A percentile compares a stretch with the other conserved stretches of the same genome.
Conservation (phyloP, 2,113 vertebrate species). For the Tetrao urogallus region DNA sequence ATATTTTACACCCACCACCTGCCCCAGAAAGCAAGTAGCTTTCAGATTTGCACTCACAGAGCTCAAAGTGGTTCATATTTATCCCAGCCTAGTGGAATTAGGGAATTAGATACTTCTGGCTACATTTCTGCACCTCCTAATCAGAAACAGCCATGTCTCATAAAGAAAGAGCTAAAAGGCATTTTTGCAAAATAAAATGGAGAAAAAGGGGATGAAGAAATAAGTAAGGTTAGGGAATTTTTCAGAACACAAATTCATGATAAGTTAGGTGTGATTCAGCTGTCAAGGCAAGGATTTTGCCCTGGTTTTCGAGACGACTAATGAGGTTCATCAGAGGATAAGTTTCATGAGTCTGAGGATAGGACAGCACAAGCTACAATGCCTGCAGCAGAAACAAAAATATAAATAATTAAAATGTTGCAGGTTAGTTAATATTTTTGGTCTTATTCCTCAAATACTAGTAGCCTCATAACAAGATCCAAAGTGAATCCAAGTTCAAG, state of each 20-base stretch:
- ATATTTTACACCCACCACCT: neutral
- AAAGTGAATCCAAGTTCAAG: neutral
- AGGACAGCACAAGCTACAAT: neutral
- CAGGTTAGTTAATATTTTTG: neutral
- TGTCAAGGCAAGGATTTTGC: neutral
- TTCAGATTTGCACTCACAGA: neutral
- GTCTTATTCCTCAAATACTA: neutral
- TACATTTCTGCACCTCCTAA: neutral
- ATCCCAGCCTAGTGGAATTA: neutral
- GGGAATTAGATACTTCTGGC: neutral
- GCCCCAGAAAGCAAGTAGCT: neutral
- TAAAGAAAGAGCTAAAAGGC: neutral
- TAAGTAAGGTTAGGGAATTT: neutral
- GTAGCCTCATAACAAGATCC: neutral
- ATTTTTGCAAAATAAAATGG: neutral
- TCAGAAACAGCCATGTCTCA: neutral
- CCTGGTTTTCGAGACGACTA: neutral
- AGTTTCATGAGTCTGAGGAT: neutral
- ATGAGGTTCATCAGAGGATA: neutral
- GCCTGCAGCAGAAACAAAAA: neutral
- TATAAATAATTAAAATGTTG: neutral
- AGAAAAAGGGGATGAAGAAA: neutral
- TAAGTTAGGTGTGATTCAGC: rapidly evolving
- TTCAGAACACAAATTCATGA: neutral
- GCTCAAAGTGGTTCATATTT: neutral